Percentiles rank a stretch among this genome's conserved stretches.
These are phyloP conservation scores for Pristionchus fissidentatus DNA, from an alignment of 2,888 invertebrate species.

Conservation along the genomic window DNA sequence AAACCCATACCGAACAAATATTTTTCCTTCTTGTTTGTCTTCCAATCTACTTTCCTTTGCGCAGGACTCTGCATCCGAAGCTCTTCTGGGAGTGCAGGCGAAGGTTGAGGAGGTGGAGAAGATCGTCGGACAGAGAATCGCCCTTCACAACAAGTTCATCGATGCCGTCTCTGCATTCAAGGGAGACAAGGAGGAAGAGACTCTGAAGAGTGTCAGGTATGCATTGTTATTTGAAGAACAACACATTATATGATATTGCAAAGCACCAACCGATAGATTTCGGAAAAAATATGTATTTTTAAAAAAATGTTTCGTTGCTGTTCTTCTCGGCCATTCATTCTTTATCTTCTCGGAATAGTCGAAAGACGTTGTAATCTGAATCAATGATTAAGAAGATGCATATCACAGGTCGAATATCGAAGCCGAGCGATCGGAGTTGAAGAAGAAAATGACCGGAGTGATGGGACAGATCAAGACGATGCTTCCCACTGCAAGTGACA, in stretches of 20 bases:
- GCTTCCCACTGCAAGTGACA: conserved; percentile 1
- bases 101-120: conserved; percentile 23
- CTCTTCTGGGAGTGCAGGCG: conserved; percentile 33
- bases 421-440: conserved; percentile 39
- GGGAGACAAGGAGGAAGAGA: conserved; percentile 77
- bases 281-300: not conserved
- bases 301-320: no score
- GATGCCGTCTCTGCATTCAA: conserved; percentile 81
- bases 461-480: conserved; percentile 36
- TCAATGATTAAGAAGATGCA: no score
- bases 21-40: not conserved
- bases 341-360: not conserved
- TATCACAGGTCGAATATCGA: conserved; percentile 80
- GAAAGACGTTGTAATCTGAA: not conserved
- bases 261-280: not conserved
- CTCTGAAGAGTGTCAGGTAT: conserved; percentile 77
- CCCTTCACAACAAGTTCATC: conserved; percentile 75
- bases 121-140: not conserved
- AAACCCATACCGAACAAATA: not conserved
- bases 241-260: not conserved
- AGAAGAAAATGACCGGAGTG: conserved; percentile 43
- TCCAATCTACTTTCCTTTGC: not conserved
- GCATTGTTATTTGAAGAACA: not conserved
- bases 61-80: conserved; percentile 17
- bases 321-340: not conserved